A percentile compares a stretch with the other conserved stretches of the same genome.
These are phyloP conservation scores for western clawed frog (Xenopus tropicalis) DNA, from an alignment of 2,113 vertebrate species.

Conservation along the genomic window UCB_Xtro_10.0 CM004450.2:142629501-142630000, in stretches of 20 bases:
- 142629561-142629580: constrained; percentile 57
- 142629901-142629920: too few relatives aligned
- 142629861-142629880: too few relatives aligned
- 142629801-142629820: constrained; percentile 59
- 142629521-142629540: constrained; percentile 59
- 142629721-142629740: constrained; percentile 67
- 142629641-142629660: constrained; percentile 58
- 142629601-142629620: constrained; percentile 62
- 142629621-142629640: constrained; percentile 63
- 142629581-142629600: constrained; percentile 64
- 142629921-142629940: too few relatives aligned
- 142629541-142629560: constrained; percentile 61
- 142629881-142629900: too few relatives aligned
- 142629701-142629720: constrained; percentile 66
- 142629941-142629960: too few relatives aligned
- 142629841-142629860: too few relatives aligned
- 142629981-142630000: too few relatives aligned
- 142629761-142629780: constrained; percentile 58
- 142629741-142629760: constrained; percentile 61
- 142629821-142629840: constrained; percentile 26
- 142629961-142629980: too few relatives aligned
- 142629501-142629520: too few relatives aligned
- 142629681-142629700: constrained; percentile 64
- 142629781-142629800: constrained; percentile 53
- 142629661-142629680: constrained; percentile 57